Conservation (phyloP, 1,140 invertebrate genomes). For the Drosophila micromelanica region DNA sequence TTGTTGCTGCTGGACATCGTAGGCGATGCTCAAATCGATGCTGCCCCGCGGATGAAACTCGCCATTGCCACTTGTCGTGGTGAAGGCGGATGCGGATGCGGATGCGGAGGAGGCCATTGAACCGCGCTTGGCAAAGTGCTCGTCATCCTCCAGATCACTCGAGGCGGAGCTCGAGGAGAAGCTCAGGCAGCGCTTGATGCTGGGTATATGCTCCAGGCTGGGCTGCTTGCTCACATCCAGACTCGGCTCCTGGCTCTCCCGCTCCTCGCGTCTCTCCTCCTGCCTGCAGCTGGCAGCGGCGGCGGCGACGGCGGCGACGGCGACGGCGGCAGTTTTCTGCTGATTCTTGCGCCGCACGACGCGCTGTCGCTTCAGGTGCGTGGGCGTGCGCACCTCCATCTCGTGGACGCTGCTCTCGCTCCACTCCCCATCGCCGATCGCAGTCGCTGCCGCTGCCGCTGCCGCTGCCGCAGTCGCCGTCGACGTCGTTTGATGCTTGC, state of each 20-base stretch:
- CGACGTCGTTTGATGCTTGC: conserved; percentile 32
- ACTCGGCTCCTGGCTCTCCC: background rate
- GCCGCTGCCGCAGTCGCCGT: background rate
- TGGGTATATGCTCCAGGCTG: conserved; percentile 51
- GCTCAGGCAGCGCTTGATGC: conserved; percentile 77
- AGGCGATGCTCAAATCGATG: conserved; percentile 70
- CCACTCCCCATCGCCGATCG: conserved; percentile 48
- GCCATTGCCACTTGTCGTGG: background rate
- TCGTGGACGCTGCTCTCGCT: conserved; percentile 78
- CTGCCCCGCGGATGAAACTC: conserved; percentile 51
- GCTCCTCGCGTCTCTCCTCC: background rate
- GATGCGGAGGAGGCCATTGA: conserved; percentile 60
- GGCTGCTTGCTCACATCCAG: background rate
- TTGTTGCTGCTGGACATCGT: conserved; percentile 55
- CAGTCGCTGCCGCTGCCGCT: background rate
- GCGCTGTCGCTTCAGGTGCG: conserved; percentile 78
- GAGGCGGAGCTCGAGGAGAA: conserved; percentile 70
- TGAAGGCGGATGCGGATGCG: background rate
- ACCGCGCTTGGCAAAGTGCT: conserved; percentile 64
- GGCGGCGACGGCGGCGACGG: too few relatives aligned
- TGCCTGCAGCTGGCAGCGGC: background rate
- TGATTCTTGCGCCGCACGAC: conserved; percentile 81
- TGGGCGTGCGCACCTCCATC: conserved; percentile 82
- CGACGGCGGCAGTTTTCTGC: conserved; percentile 30
- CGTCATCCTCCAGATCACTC: conserved; percentile 56